A percentile compares a stretch with the other conserved stretches of the same genome.
phyloP scores from a whole-genome alignment of 2,113 vertebrate genomes.

The Suricata suricatta region DNA sequence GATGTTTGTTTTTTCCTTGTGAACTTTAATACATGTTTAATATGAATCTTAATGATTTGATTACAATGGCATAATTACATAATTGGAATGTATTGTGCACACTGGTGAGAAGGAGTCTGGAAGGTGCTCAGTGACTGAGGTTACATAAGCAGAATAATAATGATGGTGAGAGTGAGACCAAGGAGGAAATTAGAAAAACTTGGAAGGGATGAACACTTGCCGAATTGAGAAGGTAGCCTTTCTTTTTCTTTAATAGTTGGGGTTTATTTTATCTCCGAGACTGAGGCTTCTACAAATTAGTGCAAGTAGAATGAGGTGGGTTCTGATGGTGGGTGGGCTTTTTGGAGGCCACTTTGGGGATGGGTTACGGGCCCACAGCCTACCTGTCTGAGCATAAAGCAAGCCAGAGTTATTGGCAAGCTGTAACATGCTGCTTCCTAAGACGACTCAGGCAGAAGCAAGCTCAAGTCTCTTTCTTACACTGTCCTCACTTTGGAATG shows the following conservation, averaged over 20 bases:
- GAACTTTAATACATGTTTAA: constrained; percentile 88
- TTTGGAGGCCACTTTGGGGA: constrained; percentile 19
- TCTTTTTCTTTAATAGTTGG: constrained; percentile 35
- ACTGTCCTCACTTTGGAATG: constrained; percentile 36
- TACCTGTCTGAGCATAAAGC: neutral
- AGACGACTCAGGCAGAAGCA: constrained; percentile 26
- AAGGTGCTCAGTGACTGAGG: constrained; percentile 80
- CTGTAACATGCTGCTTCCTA: constrained; percentile 5
- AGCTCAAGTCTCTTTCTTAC: neutral
- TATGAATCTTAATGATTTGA: constrained; percentile 91
- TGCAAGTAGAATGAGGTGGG: neutral
- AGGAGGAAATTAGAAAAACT: constrained; percentile 79
- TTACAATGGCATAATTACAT: constrained; percentile 89
- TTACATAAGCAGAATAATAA: constrained; percentile 84
- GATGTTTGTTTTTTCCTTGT: constrained; percentile 81
- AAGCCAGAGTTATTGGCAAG: constrained; percentile 20
- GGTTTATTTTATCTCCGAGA: constrained; percentile 34
- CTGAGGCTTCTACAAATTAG: neutral
- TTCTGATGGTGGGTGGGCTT: neutral
- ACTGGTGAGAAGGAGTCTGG: constrained; percentile 83
- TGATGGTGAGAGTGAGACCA: constrained; percentile 77
- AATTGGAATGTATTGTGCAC: constrained; percentile 87
- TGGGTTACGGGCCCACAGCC: neutral
- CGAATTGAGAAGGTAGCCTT: constrained; percentile 67
- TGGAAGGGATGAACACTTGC: constrained; percentile 79